Percentiles rank a stretch among this genome's conserved stretches.
Conservation (phyloP, 2,888 invertebrate genomes). For the Nemurella pictetii region DNA sequence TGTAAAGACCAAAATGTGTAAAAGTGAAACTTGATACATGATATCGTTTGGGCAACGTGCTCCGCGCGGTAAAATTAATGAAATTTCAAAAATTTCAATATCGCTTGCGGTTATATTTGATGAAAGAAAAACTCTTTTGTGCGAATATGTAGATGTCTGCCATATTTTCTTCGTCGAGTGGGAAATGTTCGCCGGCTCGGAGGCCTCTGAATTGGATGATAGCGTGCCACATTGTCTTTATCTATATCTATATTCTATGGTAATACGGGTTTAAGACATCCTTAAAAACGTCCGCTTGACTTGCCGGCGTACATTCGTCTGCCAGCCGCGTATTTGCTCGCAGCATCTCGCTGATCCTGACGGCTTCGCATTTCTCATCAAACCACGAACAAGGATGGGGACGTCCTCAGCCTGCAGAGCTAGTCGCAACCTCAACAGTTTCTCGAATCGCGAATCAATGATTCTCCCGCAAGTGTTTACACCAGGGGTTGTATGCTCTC, state of each 20-base stretch:
- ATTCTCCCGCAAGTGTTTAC: neutral
- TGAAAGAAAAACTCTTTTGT: neutral
- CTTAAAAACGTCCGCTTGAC: neutral
- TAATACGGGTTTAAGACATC: neutral
- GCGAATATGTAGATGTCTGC: neutral
- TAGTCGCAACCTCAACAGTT: neutral
- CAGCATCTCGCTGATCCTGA: neutral
- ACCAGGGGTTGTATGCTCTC: neutral
- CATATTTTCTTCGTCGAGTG: neutral
- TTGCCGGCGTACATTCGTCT: neutral
- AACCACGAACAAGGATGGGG: conserved; percentile 14
- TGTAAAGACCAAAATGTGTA: neutral
- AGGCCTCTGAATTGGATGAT: neutral
- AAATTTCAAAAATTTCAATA: neutral
- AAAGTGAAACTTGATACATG: neutral
- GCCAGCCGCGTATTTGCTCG: neutral
- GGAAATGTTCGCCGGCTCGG: neutral
- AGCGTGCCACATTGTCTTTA: neutral
- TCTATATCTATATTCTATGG: neutral
- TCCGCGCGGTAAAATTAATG: neutral
- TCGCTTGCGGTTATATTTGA: neutral
- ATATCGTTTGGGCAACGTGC: neutral
- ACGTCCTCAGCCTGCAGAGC: neutral
- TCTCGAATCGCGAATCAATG: neutral
- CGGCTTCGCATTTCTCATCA: conserved; percentile 15